phyloP scores from a whole-genome alignment of 1,140 invertebrate genomes.

The Chionoecetes opilio region DNA sequence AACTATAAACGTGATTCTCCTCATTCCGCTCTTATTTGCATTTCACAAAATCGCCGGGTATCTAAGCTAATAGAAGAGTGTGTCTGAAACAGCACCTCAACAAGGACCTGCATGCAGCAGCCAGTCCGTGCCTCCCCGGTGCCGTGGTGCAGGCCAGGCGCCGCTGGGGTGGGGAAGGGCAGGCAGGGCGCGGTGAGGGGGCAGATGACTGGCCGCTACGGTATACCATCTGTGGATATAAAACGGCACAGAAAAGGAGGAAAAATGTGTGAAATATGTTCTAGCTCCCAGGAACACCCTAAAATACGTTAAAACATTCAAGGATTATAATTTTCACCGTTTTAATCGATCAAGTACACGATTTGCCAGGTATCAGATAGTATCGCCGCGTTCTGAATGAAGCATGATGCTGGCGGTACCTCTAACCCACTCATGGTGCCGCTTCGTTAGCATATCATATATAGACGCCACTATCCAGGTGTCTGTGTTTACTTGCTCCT shows the following conservation, averaged over 20 bases:
- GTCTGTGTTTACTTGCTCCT: background rate
- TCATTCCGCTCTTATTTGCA: background rate
- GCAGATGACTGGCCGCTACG: conserved; percentile 14
- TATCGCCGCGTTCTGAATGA: background rate
- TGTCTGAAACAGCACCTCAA: conserved; percentile 19
- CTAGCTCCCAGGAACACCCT: background rate
- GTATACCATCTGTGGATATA: conserved; percentile 9
- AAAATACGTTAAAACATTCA: background rate
- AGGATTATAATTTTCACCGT: background rate
- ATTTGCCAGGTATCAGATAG: background rate
- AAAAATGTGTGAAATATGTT: background rate
- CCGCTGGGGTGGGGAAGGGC: conserved; percentile 21
- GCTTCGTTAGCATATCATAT: background rate
- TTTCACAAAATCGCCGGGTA: conserved; percentile 18
- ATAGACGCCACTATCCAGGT: background rate
- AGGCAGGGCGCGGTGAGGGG: conserved; percentile 11
- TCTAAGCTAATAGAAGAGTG: conserved; percentile 14
- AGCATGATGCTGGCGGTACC: background rate
- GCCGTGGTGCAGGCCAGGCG: background rate
- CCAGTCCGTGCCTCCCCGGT: conserved; percentile 22
- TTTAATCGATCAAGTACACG: background rate
- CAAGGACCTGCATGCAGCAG: conserved; percentile 24
- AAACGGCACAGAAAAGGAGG: background rate
- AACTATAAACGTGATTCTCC: background rate
- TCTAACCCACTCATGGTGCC: background rate